Conservation (phyloP, 2,113 vertebrate genomes). For the Accipiter cooperii region DNA sequence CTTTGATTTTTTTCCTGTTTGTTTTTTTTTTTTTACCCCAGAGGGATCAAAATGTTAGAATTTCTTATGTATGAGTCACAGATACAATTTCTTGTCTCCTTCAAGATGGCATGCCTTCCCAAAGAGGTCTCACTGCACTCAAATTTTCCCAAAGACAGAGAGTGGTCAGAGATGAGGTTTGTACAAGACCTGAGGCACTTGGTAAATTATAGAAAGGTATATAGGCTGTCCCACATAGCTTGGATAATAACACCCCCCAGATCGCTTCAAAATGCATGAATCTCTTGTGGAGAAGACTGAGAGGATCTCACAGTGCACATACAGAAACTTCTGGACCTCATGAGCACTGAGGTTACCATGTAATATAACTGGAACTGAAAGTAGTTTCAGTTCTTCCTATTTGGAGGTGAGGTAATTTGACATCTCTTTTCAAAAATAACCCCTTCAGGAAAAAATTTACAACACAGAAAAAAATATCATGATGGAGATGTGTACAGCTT, state of each 20-base stretch:
- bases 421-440: neutral
- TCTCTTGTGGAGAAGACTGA: neutral
- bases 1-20: neutral
- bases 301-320: neutral
- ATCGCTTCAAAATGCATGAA: neutral
- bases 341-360: neutral
- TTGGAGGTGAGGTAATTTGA: neutral
- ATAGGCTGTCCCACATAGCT: neutral
- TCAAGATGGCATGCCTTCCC: neutral
- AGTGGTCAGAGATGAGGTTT: neutral
- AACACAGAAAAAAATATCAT: neutral
- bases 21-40: neutral
- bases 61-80: neutral
- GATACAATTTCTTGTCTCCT: neutral
- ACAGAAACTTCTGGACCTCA: neutral
- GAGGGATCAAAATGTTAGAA: neutral
- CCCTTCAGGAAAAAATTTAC: neutral
- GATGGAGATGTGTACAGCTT: neutral
- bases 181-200: neutral
- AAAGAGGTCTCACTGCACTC: neutral
- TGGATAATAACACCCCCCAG: neutral
- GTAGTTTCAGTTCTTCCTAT: neutral
- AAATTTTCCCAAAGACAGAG: neutral
- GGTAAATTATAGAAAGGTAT: neutral
- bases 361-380: neutral